These are phyloP conservation scores for Melinaea menophilus DNA, from an alignment of 2,888 invertebrate species.

Conservation along the genomic window DNA sequence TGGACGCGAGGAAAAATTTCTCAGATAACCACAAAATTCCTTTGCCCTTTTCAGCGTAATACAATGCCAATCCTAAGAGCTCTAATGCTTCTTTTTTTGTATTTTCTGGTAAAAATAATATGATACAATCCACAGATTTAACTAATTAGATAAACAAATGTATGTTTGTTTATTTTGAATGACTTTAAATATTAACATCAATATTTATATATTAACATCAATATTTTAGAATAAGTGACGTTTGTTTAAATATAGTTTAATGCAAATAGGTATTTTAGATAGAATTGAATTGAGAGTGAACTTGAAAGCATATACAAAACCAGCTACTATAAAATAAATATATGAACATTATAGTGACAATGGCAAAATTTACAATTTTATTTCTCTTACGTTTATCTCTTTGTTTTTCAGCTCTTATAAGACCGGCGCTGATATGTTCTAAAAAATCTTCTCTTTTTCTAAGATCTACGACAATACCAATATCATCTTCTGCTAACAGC, in stretches of 20 bases:
- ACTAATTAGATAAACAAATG: too few species aligned
- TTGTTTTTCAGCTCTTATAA: constrained; percentile 59
- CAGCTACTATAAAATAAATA: too few species aligned
- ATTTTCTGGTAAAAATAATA: constrained; percentile 44
- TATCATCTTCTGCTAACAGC: constrained; percentile 68
- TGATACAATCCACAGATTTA: not conserved
- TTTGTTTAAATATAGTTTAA: too few species aligned
- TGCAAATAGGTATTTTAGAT: too few species aligned
- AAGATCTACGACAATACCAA: constrained; percentile 69
- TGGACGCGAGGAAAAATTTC: constrained; percentile 68
- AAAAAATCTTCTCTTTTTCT: constrained; percentile 55
- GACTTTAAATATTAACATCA: too few species aligned
- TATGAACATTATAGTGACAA: too few species aligned
- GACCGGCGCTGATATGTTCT: constrained; percentile 50
- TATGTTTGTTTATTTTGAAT: too few species aligned
- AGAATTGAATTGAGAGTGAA: too few species aligned
- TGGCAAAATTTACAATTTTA: not conserved
- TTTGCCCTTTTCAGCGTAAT: constrained; percentile 63
- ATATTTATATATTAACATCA: too few species aligned
- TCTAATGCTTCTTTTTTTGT: constrained; percentile 60
- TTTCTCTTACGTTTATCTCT: constrained; percentile 51
- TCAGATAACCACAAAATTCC: constrained; percentile 79
- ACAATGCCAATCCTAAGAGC: constrained; percentile 59
- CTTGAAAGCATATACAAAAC: too few species aligned
- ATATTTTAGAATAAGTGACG: too few species aligned